These are phyloP conservation scores for Scartelaos histophorus DNA, from an alignment of 2,113 vertebrate species.

Conservation along the genomic window DNA sequence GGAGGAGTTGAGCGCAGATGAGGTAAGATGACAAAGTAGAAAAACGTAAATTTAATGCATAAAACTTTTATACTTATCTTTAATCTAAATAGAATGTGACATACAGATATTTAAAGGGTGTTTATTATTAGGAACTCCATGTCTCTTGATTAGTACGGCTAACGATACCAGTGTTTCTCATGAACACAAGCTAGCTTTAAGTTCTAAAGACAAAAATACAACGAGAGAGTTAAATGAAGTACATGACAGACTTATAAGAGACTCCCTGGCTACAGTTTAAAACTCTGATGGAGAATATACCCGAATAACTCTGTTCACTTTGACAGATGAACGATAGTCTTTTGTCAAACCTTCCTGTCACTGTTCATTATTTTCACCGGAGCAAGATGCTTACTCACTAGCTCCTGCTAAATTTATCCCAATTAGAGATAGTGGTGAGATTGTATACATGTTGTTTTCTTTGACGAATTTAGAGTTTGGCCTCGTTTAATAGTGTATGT, in stretches of 20 bases:
- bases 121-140: not conserved
- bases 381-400: constrained; percentile 38
- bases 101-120: rapidly evolving
- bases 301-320: not conserved
- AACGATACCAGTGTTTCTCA: constrained; percentile 15
- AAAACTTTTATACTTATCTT: too few species aligned
- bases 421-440: not conserved
- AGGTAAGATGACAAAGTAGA: constrained; percentile 81
- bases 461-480: not conserved
- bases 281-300: rapidly evolving
- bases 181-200: constrained; percentile 34
- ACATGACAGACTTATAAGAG: not conserved
- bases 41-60: not conserved
- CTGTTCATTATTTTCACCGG: constrained; percentile 37
- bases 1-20: constrained; percentile 98
- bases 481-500: not conserved
- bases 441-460: not conserved
- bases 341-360: constrained; percentile 13
- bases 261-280: rapidly evolving
- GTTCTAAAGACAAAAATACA: constrained; percentile 24
- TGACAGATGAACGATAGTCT: not conserved
- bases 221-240: constrained; percentile 7
- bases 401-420: constrained; percentile 11
- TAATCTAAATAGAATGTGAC: too few species aligned
- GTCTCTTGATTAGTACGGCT: constrained; percentile 1